Conservation (phyloP, 2,113 vertebrate species). For the Bufo gargarizans region DNA sequence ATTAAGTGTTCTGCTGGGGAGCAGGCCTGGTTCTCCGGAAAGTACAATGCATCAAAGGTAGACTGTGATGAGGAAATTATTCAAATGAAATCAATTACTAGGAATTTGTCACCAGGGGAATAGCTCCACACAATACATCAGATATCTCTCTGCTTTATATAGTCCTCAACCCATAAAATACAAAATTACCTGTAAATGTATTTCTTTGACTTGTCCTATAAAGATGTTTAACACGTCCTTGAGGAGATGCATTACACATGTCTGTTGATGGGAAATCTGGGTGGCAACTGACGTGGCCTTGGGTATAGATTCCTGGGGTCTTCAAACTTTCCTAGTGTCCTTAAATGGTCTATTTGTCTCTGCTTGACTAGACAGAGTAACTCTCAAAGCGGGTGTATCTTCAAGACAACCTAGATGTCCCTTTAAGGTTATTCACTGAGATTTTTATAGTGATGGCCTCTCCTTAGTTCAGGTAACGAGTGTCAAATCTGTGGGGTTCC, state of each 20-base stretch:
- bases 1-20: constrained; percentile 1
- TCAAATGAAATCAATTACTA: not conserved
- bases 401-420: too few relatives aligned
- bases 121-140: not conserved
- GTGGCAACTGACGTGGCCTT: not conserved
- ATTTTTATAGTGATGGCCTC: too few relatives aligned
- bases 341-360: not conserved
- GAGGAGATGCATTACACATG: too few relatives aligned
- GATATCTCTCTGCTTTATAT: not conserved
- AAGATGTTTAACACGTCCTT: not conserved
- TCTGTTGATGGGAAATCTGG: not conserved
- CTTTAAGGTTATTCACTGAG: too few relatives aligned
- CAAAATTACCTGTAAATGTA: not conserved
- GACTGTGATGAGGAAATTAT: not conserved
- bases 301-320: not conserved
- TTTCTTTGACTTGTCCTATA: not conserved
- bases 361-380: too few relatives aligned
- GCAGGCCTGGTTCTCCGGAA: not conserved
- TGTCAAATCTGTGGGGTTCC: too few relatives aligned
- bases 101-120: not conserved
- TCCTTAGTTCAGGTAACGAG: too few relatives aligned
- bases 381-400: too few relatives aligned
- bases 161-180: not conserved
- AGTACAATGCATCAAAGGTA: not conserved
- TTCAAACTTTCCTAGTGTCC: too few relatives aligned